phyloP scores from a whole-genome alignment of 1,140 invertebrate genomes.

The Orchesella cincta region DNA sequence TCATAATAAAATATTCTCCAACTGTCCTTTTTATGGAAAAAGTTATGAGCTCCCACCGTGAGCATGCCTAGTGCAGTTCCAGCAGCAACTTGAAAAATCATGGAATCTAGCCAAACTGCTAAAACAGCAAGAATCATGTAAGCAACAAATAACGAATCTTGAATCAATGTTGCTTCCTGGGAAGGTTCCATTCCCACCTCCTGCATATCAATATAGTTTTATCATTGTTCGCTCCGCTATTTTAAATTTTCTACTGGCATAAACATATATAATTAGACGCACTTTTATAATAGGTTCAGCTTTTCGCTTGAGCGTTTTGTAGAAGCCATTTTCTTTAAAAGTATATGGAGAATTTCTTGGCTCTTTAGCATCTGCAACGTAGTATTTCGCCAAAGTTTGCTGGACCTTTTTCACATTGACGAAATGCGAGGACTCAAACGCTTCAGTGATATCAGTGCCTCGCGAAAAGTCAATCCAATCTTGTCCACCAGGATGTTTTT shows the following conservation, averaged over 20 bases:
- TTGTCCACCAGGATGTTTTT: constrained; percentile 74
- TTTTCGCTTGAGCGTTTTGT: constrained; percentile 64
- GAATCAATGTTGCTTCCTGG: neutral
- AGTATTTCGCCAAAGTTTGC: constrained; percentile 65
- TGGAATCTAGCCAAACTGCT: constrained; percentile 4
- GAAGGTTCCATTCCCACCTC: constrained; percentile 30
- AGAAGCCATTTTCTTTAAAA: constrained; percentile 71
- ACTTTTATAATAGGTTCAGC: constrained; percentile 59
- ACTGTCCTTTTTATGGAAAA: constrained; percentile 52
- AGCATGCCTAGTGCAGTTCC: constrained; percentile 38
- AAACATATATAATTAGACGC: neutral
- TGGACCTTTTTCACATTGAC: constrained; percentile 54
- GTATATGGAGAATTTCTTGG: constrained; percentile 68
- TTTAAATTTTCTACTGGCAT: neutral
- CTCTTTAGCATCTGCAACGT: constrained; percentile 60
- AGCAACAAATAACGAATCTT: neutral
- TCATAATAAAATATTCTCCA: constrained; percentile 54
- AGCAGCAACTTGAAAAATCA: constrained; percentile 25
- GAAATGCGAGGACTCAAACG: constrained; percentile 69
- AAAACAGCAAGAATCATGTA: neutral
- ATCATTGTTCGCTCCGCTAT: neutral
- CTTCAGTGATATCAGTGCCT: constrained; percentile 75
- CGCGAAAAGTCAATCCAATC: constrained; percentile 73
- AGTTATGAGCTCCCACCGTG: constrained; percentile 52
- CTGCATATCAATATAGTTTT: constrained; percentile 5